Conservation (phyloP, 1,140 invertebrate genomes). For the Contarinia nasturtii region DNA sequence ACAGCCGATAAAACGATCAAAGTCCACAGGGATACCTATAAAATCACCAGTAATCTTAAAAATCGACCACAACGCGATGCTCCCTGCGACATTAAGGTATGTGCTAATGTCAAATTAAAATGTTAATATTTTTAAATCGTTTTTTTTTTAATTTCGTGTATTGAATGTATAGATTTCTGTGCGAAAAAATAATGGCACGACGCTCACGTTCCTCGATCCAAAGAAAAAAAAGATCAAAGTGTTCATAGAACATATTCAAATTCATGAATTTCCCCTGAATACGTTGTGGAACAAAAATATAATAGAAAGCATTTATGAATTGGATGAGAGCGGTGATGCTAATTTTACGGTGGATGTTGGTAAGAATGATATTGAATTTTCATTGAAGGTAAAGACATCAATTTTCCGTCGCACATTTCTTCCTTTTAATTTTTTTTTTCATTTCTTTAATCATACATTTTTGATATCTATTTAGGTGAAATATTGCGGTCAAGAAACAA, state of each 20-base stretch:
- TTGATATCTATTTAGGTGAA: too few relatives aligned
- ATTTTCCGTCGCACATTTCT: too few relatives aligned
- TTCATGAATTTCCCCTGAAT: too few relatives aligned
- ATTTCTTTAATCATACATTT: too few relatives aligned
- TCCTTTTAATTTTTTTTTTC: too few relatives aligned
- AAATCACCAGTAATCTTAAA: neutral
- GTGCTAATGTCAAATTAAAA: neutral
- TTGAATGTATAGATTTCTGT: neutral
- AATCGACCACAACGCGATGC: too few relatives aligned
- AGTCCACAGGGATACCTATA: neutral
- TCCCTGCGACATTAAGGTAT: neutral
- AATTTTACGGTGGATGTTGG: neutral
- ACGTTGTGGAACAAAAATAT: too few relatives aligned
- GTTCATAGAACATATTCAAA: neutral
- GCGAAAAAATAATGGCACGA: neutral
- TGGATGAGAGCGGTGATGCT: neutral
- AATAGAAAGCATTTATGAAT: neutral
- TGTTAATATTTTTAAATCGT: neutral
- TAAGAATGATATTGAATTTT: too few relatives aligned
- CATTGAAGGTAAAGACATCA: too few relatives aligned
- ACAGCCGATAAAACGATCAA: neutral
- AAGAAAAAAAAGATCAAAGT: neutral
- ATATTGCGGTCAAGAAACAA: too few relatives aligned
- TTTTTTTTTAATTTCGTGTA: too few relatives aligned
- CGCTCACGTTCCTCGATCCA: neutral